A percentile compares a stretch with the other conserved stretches of the same genome.
Conservation (phyloP, 1,140 invertebrate genomes). For the Samia ricini region DNA sequence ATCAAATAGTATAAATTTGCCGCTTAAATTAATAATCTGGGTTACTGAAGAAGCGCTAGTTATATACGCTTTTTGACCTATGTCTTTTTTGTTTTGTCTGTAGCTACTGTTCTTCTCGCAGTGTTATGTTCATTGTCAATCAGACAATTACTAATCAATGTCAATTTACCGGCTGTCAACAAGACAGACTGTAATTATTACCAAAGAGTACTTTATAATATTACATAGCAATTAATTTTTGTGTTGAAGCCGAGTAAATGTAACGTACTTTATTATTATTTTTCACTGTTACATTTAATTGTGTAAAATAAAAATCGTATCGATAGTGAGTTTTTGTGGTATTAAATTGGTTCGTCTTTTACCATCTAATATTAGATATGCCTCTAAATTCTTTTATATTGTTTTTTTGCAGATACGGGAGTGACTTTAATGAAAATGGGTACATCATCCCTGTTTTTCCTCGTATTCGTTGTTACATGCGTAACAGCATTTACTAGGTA, state of each 20-base stretch:
- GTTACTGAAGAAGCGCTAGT: no score
- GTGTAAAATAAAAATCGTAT: no score
- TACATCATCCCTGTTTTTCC: slow-evolving; percentile 37
- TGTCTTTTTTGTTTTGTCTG: no score
- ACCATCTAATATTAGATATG: no score
- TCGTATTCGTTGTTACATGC: slow-evolving; percentile 39
- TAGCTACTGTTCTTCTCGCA: no score
- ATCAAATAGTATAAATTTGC: no score
- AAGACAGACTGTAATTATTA: neutral
- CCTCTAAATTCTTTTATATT: neutral
- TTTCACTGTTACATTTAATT: neutral
- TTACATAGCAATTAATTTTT: neutral
- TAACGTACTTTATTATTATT: neutral
- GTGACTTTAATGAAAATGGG: slow-evolving; percentile 50
- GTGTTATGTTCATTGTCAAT: no score
- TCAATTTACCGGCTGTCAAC: neutral
- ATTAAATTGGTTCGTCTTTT: neutral
- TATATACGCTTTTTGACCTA: no score
- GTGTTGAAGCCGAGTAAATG: neutral
- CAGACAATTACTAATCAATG: no score
- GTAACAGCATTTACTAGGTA: slow-evolving; percentile 48
- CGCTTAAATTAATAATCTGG: no score
- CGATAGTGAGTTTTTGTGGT: neutral
- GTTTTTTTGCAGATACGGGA: neutral
- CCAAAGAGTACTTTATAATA: neutral